Evolutionary conservation across 2,113 vertebrate species (phyloP), one percentile per base, ranked within the genome.

Genomic region (Geothlypis trichas): DNA sequence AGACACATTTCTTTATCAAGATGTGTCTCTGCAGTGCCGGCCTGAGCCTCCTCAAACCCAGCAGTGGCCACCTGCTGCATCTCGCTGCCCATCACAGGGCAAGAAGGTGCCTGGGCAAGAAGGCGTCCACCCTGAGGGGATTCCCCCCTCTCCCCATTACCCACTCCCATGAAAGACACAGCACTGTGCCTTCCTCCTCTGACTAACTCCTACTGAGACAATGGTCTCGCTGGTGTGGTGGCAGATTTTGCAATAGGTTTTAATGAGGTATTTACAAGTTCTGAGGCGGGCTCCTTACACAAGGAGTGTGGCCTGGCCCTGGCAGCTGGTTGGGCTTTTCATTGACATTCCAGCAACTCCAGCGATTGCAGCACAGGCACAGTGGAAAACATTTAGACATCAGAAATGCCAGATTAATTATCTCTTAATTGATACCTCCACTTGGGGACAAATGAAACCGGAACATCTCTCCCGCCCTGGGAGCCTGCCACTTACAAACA

Each of bases 391-490:
- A 92, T 82, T 77, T 49, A 93, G 88, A 87, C 86, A 90, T 89
- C 85, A 94, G 61, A 94, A 96, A 90, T 54, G 76, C 84, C 68
- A 84, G 42, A 88, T 94, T 86, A 93, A 97, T 96, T 93, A 92
- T 65, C 68, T 75, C 90, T 81, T 97, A 95, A 97, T 93, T 96
- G 95, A 93, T 93, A 97, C 96, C 96, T 96, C 85, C 88, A 94
- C 83, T 23, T 47, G 57, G 83, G 83, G 76, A 94, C 91, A 61
- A 96, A 93, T 67, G 88, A 94, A 95, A 95, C 88, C 17, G 41
- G 92, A 94, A 95, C 47, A 81, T 88, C 87, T 41, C 83, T 59
- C 26, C 80, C 81, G 73, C 84, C 49, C 84, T 49, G 57, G 78
- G 94, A 95, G 71, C 47, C 76, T 89, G 81, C 81, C 87, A 82